Conservation (phyloP, 1,140 invertebrate genomes). For the Caenorhabditis inopinata region DNA sequence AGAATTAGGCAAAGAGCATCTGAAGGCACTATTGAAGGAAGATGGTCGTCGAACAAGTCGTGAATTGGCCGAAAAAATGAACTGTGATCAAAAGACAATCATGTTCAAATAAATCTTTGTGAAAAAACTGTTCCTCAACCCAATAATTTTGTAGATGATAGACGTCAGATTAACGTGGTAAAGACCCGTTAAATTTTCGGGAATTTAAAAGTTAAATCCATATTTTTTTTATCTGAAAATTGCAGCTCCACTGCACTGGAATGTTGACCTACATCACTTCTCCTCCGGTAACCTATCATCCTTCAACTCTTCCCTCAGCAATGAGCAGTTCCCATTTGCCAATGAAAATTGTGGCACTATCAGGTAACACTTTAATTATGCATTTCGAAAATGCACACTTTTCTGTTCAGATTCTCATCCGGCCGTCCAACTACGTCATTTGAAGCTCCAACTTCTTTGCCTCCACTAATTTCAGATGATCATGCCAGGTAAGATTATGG, state of each 20-base stretch:
- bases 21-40: too few relatives aligned
- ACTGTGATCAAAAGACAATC: too few relatives aligned
- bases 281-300: slow-evolving; percentile 77
- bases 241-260: slow-evolving; percentile 44
- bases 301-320: slow-evolving; percentile 66
- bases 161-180: too few relatives aligned
- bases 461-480: not conserved
- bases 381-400: not conserved
- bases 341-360: slow-evolving; percentile 98
- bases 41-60: too few relatives aligned
- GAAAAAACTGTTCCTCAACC: too few relatives aligned
- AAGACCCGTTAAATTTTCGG: too few relatives aligned
- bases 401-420: not conserved
- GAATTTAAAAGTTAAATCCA: too few relatives aligned
- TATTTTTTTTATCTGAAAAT: not conserved
- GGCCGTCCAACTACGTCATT: not conserved
- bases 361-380: slow-evolving; percentile 67
- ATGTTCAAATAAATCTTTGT: too few relatives aligned
- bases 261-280: not conserved
- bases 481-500: not conserved
- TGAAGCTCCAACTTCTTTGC: not conserved
- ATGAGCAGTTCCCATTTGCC: slow-evolving; percentile 93
- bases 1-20: too few relatives aligned
- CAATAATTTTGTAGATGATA: too few relatives aligned
- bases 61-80: too few relatives aligned